A percentile compares a stretch with the other conserved stretches of the same genome.
phyloP scores from a whole-genome alignment of 1,140 invertebrate species.

The Drosophila tristis region DNA sequence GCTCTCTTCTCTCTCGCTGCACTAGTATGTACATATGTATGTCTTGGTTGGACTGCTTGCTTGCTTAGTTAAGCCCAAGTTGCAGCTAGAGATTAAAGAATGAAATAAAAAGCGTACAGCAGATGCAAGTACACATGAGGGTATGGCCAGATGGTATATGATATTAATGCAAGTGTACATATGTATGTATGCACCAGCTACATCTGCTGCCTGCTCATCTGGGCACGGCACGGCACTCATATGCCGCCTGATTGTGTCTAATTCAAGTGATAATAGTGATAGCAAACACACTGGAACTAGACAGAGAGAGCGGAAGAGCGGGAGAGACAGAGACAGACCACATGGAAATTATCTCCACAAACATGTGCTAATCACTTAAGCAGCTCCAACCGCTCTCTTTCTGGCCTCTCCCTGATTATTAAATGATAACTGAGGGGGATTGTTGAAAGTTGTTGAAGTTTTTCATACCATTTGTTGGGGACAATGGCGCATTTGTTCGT shows the following conservation, averaged over 20 bases:
- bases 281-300: constrained; percentile 29
- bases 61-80: no score
- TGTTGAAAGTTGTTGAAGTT: constrained; percentile 3
- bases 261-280: constrained; percentile 59
- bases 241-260: constrained; percentile 43
- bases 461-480: constrained; percentile 8
- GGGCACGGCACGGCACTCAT: constrained; percentile 1
- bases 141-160: no score
- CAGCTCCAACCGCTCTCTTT: constrained; percentile 3
- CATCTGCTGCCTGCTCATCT: not conserved
- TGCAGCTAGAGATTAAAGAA: no score
- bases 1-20: not conserved
- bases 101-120: not conserved
- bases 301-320: constrained; percentile 14
- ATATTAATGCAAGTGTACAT: not conserved
- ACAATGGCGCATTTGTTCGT: constrained; percentile 10
- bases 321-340: not conserved
- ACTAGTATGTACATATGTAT: not conserved
- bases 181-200: no score
- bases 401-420: constrained; percentile 25
- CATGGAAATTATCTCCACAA: not conserved
- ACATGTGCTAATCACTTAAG: constrained; percentile 29
- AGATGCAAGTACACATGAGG: no score
- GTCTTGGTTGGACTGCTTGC: no score
- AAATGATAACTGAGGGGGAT: constrained; percentile 38